Conservation (phyloP, 2,113 vertebrate genomes). For the Elanus axillaris region DNA sequence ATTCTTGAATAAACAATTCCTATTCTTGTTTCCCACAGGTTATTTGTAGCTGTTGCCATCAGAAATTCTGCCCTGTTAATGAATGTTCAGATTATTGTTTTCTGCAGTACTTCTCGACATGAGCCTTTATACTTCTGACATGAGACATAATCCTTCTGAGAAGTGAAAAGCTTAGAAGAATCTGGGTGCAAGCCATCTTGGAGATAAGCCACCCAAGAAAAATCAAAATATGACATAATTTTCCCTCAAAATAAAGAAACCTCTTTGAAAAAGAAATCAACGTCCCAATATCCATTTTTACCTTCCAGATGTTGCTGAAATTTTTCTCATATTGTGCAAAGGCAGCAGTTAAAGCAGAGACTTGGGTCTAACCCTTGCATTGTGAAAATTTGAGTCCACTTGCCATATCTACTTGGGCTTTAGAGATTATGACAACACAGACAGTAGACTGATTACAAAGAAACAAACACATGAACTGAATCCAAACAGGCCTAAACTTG, state of each 20-base stretch:
- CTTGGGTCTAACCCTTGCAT: background rate
- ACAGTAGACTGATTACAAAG: background rate
- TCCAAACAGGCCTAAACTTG: background rate
- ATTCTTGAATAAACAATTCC: constrained; percentile 18
- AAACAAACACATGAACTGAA: background rate
- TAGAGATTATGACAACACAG: background rate
- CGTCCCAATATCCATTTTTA: background rate
- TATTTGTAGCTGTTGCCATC: background rate
- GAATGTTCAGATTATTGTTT: background rate
- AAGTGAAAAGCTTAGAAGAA: background rate
- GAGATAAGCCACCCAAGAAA: background rate
- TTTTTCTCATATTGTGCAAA: background rate
- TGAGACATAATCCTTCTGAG: background rate
- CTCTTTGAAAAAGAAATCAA: background rate
- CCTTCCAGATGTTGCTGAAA: background rate
- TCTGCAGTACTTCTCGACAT: background rate
- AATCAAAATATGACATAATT: background rate
- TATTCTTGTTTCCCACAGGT: background rate
- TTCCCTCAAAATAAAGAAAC: background rate
- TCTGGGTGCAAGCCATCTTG: background rate
- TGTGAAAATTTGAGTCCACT: background rate
- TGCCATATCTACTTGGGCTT: background rate
- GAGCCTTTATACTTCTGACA: background rate
- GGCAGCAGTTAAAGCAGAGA: background rate
- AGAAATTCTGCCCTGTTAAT: background rate